Evolutionary conservation across 2,797 vertebrate species (phyloP), one percentile per base, ranked within the genome.

Genomic region (Melanotaenia parkinsoni): DNA sequence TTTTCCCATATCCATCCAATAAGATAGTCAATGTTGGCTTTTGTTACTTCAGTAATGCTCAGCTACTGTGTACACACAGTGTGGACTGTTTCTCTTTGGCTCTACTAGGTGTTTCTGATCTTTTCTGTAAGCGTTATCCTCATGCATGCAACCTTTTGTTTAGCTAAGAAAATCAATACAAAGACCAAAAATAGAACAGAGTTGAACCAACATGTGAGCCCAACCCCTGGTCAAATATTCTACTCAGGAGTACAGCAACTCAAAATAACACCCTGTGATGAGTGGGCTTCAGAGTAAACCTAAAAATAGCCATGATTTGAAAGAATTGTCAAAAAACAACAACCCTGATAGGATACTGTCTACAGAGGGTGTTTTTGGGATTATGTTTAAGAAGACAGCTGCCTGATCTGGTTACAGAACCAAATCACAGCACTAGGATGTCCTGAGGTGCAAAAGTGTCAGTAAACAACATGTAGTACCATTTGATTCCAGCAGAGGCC

Each of bases 391-490:
- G 51, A 62, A 72, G 20, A 72, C 9, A 56, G 35, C 40, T 38
- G 45, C 59, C 60, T 28, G 26, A n/a, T 70, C 63, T 61, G 26
- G 67, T 73, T 56, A 62, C 37, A 72, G 58, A 76, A 72, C 56
- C 65, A 69, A 79, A 79, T 11, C 45, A 63, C 38, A 14, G 59
- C 64, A 45, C 26, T 60, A 13, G 77, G 76, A 86, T 81, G 54
- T 82, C 76, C 80, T 72, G 51, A 47, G 47, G 72, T 75, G 40
- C 14, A 9, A 38, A 37, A 30, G 38, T 32, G n/a, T 26, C 87
- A 58, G 80, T 95, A 95, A 95, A 95, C 94, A 95, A 94, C 78
- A 60, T 93, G 94, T 75, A 61, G 75, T 93, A 74, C 86, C 70
- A 1, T 2, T 45, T 2, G 11, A 2, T 32, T 58, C 90, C 94